Conservation (phyloP, 2,113 vertebrate species). For the Notarius quadriscutis region DNA sequence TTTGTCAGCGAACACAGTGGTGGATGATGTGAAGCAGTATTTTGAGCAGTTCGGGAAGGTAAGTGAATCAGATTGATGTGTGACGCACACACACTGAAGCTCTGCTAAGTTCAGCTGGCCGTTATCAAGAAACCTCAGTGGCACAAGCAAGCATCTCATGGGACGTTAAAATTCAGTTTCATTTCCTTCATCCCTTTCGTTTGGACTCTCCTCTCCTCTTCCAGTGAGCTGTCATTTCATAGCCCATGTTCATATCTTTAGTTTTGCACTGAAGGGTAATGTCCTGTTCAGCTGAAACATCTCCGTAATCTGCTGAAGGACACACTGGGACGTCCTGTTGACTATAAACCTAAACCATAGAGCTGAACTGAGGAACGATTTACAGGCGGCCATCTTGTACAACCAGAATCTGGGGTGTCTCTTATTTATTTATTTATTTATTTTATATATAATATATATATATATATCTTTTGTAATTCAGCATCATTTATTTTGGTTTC, state of each 20-base stretch:
- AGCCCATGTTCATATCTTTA: neutral
- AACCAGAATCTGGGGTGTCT: neutral
- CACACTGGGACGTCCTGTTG: neutral
- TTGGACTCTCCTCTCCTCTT: neutral
- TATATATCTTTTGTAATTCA: neutral
- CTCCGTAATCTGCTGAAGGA: too few species aligned
- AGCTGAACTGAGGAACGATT: neutral
- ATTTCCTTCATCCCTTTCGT: neutral
- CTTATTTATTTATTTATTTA: neutral
- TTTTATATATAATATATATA: neutral
- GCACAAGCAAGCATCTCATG: neutral
- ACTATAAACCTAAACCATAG: neutral
- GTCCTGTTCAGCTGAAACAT: too few species aligned
- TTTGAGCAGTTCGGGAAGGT: conserved; percentile 99
- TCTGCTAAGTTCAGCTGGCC: neutral
- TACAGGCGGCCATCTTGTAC: neutral
- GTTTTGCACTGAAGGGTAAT: neutral
- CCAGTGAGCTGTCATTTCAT: neutral
- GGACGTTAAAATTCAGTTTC: neutral
- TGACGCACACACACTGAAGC: conserved; percentile 5
- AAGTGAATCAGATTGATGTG: conserved; percentile 48
- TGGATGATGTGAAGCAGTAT: conserved; percentile 99
- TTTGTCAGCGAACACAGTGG: conserved; percentile 97
- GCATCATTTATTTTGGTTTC: neutral
- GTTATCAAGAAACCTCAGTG: neutral